Conservation (phyloP, 2,113 vertebrate species). For the Poecilia latipinna region DNA sequence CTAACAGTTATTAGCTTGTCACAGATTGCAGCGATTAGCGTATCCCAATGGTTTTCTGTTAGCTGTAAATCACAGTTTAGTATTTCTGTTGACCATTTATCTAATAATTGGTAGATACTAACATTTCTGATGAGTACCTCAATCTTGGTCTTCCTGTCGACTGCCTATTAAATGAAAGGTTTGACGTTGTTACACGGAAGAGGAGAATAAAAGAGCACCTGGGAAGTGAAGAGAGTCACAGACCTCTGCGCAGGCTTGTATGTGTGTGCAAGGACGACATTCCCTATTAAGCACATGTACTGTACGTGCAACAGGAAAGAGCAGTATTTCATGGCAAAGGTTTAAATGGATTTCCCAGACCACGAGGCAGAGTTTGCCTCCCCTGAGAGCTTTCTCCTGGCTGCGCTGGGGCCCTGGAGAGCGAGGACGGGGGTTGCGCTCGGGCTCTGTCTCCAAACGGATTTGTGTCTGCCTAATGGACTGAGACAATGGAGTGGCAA, state of each 20-base stretch:
- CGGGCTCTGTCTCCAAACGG: conserved; percentile 64
- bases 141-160: no score
- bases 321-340: conserved; percentile 53
- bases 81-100: background rate
- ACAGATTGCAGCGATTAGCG: no score
- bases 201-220: background rate
- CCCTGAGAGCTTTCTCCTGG: conserved; percentile 58
- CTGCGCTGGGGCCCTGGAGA: conserved; percentile 50
- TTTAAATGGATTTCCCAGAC: conserved; percentile 68
- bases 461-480: conserved; percentile 78
- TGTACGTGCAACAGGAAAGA: conserved; percentile 42
- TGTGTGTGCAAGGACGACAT: conserved; percentile 17
- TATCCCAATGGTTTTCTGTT: no score
- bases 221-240: background rate
- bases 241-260: conserved; percentile 7
- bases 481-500: conserved; percentile 68
- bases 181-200: conserved; percentile 24
- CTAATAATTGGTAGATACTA: background rate
- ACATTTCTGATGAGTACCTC: conserved; percentile 7
- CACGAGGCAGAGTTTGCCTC: conserved; percentile 49
- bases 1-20: no score
- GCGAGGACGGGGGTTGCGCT: conserved; percentile 34
- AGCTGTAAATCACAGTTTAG: no score
- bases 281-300: conserved; percentile 53
- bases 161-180: conserved; percentile 12